Conservation (phyloP, 2,888 invertebrate species). For the Agrochola lota region DNA sequence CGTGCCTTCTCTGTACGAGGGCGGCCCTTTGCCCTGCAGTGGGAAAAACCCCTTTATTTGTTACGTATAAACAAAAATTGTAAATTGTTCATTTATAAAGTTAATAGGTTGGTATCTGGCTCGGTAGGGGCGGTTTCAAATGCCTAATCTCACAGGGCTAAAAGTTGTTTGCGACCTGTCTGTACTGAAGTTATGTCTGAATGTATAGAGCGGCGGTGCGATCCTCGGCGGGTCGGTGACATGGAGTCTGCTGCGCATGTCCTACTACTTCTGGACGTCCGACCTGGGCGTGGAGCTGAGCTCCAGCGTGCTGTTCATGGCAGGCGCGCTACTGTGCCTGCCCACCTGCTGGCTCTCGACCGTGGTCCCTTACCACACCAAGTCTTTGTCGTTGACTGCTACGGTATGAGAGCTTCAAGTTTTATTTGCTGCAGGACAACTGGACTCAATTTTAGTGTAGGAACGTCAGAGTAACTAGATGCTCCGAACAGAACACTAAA, state of each 20-base stretch:
- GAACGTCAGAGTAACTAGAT: neutral
- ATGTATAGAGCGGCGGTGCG: constrained; percentile 82
- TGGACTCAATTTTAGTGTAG: neutral
- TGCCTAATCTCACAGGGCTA: neutral
- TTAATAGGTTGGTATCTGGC: no score
- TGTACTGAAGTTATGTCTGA: neutral
- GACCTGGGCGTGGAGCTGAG: constrained; percentile 84
- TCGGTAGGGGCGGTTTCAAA: neutral
- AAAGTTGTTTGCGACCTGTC: neutral
- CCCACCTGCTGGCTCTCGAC: constrained; percentile 86
- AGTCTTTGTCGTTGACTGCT: constrained; percentile 76
- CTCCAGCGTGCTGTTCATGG: constrained; percentile 77
- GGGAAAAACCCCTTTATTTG: no score
- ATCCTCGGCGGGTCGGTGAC: constrained; percentile 82
- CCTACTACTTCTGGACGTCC: constrained; percentile 87
- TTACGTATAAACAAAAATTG: no score
- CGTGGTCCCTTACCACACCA: constrained; percentile 82
- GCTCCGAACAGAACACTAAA: no score
- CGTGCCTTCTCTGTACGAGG: neutral
- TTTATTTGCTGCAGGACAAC: no score
- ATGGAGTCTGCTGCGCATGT: constrained; percentile 84
- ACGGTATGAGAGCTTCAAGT: constrained; percentile 70
- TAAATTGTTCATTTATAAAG: no score
- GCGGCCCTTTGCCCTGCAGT: neutral
- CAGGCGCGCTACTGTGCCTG: constrained; percentile 83